phyloP scores from a whole-genome alignment of 2,113 vertebrate genomes.

The Amphiprion ocellaris region DNA sequence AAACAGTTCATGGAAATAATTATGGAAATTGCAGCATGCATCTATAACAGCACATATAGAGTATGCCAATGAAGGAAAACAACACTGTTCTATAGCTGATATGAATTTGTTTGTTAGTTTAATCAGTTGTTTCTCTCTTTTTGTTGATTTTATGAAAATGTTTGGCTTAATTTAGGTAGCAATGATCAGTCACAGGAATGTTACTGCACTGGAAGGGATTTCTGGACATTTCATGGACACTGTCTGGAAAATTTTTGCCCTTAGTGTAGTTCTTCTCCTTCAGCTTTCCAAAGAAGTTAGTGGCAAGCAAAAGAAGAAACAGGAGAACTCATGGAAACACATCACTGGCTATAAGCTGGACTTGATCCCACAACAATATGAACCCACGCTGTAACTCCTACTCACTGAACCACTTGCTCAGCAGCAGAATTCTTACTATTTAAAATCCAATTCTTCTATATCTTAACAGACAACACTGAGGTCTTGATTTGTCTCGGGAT shows the following conservation, averaged over 20 bases:
- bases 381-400: conserved; percentile 35
- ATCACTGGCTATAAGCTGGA: conserved; percentile 20
- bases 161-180: background rate
- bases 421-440: conserved; percentile 9
- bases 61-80: conserved; percentile 13
- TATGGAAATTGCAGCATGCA: conserved; percentile 52
- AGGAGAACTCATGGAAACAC: conserved; percentile 1
- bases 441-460: conserved; percentile 21
- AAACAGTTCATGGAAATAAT: conserved; percentile 40
- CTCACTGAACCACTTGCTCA: conserved; percentile 25
- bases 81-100: no score
- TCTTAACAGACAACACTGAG: conserved; percentile 15
- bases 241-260: conserved; percentile 5
- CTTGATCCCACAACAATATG: conserved; percentile 30
- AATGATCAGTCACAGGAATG: background rate
- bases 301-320: conserved; percentile 2
- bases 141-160: background rate
- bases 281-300: conserved; percentile 9
- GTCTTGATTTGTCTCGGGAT: conserved; percentile 2
- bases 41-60: conserved; percentile 42
- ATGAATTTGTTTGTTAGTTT: no score
- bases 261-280: conserved; percentile 8
- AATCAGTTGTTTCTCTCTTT: background rate
- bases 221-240: background rate
- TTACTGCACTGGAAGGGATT: background rate